Percentiles rank a stretch among this genome's conserved stretches.
phyloP scores from a whole-genome alignment of 2,888 invertebrate genomes.

The Habrosyne pyritoides region DNA sequence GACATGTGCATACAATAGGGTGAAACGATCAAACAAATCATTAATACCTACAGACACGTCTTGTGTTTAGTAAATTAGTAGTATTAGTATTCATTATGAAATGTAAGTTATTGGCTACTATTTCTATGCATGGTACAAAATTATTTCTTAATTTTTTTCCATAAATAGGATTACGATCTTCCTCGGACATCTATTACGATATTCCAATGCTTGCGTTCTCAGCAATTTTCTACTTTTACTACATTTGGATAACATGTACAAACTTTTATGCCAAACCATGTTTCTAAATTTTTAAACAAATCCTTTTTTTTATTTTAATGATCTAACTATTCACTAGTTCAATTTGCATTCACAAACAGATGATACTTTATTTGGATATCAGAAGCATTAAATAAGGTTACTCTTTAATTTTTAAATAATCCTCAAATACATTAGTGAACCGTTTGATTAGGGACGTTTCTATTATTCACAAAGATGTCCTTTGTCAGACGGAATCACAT shows the following conservation, averaged over 20 bases:
- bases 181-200: slow-evolving; percentile 45
- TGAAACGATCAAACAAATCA: slow-evolving; percentile 18
- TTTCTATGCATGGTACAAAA: slow-evolving; percentile 55
- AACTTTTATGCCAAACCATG: slow-evolving; percentile 39
- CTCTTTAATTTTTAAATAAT: slow-evolving; percentile 54
- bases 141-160: slow-evolving; percentile 26
- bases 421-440: slow-evolving; percentile 32
- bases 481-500: slow-evolving; percentile 47
- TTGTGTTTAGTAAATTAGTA: slow-evolving; percentile 38
- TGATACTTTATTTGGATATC: slow-evolving; percentile 69
- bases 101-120: slow-evolving; percentile 51
- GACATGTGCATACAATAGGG: slow-evolving; percentile 32
- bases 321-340: slow-evolving; percentile 67
- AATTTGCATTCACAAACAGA: slow-evolving; percentile 72
- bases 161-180: slow-evolving; percentile 29
- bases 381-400: slow-evolving; percentile 70
- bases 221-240: slow-evolving; percentile 57
- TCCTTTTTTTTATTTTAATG: slow-evolving; percentile 38
- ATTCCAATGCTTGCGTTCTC: slow-evolving; percentile 65
- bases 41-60: slow-evolving; percentile 24
- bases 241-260: slow-evolving; percentile 51
- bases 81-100: slow-evolving; percentile 40
- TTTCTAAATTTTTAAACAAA: slow-evolving; percentile 38
- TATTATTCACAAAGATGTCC: slow-evolving; percentile 27
- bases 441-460: slow-evolving; percentile 47